Evolutionary conservation across 2,113 vertebrate species (phyloP).

Genomic region (Hyperoodon ampullatus): DNA sequence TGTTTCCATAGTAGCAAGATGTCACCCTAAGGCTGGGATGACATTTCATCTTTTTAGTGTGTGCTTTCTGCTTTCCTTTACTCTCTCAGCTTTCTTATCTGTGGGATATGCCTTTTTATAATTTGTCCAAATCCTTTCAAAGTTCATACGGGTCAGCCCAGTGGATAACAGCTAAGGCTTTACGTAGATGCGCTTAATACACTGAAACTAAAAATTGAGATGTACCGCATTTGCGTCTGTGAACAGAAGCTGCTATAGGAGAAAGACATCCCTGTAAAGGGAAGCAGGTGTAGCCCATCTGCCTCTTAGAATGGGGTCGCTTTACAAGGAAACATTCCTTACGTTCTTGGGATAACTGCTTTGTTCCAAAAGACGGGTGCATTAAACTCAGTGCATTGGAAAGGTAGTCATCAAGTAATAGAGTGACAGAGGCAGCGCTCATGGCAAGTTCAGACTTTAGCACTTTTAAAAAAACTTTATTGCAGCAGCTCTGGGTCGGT

Average conservation of each 20-base stretch:
- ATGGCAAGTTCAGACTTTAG: fast-evolving
- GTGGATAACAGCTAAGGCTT: not conserved
- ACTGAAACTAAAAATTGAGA: not conserved
- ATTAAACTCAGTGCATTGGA: not conserved
- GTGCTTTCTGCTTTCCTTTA: fast-evolving
- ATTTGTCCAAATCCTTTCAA: not conserved
- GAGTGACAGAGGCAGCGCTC: not conserved
- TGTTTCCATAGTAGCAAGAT: fast-evolving
- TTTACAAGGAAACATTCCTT: not conserved
- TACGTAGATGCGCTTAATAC: fast-evolving
- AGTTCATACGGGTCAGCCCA: fast-evolving
- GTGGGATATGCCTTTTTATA: not conserved
- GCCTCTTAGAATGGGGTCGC: no score
- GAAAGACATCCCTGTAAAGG: not conserved
- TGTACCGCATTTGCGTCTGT: fast-evolving
- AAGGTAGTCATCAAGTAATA: no score
- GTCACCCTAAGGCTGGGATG: no score
- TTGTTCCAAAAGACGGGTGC: not conserved
- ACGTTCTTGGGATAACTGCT: not conserved
- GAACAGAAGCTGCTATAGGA: not conserved
- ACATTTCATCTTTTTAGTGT: not conserved
- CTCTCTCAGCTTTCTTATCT: not conserved
- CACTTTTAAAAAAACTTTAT: not conserved
- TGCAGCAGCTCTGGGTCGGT: fast-evolving
- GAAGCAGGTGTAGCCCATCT: not conserved